Evolutionary conservation across 2,113 vertebrate species (phyloP), one percentile per base, ranked within the genome.

Genomic region (Propithecus coquereli): DNA sequence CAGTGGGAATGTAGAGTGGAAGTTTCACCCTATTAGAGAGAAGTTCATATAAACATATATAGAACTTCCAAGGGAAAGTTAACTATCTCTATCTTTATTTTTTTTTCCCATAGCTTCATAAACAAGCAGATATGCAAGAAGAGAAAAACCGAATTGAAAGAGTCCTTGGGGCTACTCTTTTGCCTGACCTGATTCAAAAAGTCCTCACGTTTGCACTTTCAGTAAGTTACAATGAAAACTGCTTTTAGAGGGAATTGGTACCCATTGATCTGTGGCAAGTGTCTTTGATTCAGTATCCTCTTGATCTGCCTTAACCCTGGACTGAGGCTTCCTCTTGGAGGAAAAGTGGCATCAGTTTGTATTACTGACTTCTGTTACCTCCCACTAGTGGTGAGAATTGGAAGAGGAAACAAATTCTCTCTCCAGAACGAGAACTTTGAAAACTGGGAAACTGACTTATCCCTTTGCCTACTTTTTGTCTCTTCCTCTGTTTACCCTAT

Each of bases 71-170:
- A 40, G 18, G 23, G 43, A 89, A 25, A 0, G 0, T 85, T 98
- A 93, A 98, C 13, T 0, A 3, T 52, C 0, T 22, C 47, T 37
- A 0, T 68, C 94, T 87, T 95, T 97, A 22, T 95, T 91, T 94
- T 95, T 95, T 96, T 96, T 76, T 81, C 77, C 61, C 79, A 18
- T 95, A 99, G 99, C 99, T 99, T 92, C 99, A 99, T 98, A 99
- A 99, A 97, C 99, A 99, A 97, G 99, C 99, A 0, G 99, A 99
- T 98, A 99, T 99, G 99, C 99, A 99, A 98, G 99, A 99, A 98
- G 99, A 99, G 98, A 99, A 99, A 98, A 99, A 99, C 95, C 98
- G 99, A 25, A 99, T 99, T 52, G 99, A 99, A 97, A 98, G 99
- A 95, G 99, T 99, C 66, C 99, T 99, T 20, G 99, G 99, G 25